Evolutionary conservation across 2,888 invertebrate genomes (phyloP), one percentile per base, ranked within the genome.

Genomic region (Theretra japonica): DNA sequence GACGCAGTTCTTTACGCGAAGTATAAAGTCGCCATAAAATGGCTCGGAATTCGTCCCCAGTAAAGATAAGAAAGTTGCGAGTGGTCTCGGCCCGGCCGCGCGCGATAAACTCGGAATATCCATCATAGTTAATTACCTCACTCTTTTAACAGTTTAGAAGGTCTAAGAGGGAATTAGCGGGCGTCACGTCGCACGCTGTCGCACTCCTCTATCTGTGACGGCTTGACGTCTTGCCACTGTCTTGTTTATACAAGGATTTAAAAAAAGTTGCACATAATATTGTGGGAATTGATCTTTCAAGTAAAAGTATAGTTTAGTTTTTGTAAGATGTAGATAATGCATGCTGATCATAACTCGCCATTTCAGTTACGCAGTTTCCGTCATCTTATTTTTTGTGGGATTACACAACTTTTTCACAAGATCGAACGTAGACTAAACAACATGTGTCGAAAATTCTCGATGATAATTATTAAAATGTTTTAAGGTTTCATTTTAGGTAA

Each of bases 71-170:
- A 86, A 89, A 89, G 86, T 87, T 85, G 88, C 83, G 84, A 89
- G 87, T 84, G 84, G 85, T 82, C 85, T 75, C 85, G 41, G 41
- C 85, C 81, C 86, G 86, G 88, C 85, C 86, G 81, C 85, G 85
- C 85, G 88, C 88, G 91, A 91, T 91, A 91, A 91, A 91, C 91
- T 90, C 89, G 72, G 88, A 89, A 88, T 90, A 91, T 92, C 91
- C 91, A 92, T 92, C 91, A 92, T 91, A 90, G 88, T 91, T 91
- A 92, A 91, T 92, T 92, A 91, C 89, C 90, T 88, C 84, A 89
- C 90, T 89, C 90, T 90, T 90, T 90, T 90, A 89, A 89, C 89
- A 88, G 89, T 90, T 90, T 87, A 88, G 87, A 86, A 87, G 86
- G 80, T 81, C 83, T 82, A 86, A 87, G 88, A 83, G 84, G 84